A percentile compares a stretch with the other conserved stretches of the same genome.
Evolutionary conservation across 2,113 vertebrate species (phyloP).

Genomic region (Grammomys dolichurus): DNA sequence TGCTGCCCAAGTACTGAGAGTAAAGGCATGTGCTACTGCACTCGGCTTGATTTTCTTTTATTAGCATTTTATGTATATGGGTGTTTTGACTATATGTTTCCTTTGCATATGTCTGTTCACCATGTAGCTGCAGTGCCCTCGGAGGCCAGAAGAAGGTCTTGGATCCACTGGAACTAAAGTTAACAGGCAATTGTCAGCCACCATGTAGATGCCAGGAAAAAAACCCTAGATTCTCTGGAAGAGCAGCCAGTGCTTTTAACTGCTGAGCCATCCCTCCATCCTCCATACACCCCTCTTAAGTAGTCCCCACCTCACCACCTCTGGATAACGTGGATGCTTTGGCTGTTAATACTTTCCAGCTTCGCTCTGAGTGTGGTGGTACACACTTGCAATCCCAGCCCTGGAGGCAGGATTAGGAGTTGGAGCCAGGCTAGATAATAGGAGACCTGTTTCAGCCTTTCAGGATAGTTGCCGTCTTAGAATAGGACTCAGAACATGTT

Average conservation of each 20-base stretch:
- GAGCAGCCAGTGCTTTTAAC: background rate
- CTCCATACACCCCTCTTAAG: background rate
- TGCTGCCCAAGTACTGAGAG: background rate
- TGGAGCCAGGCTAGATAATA: background rate
- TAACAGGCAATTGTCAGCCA: background rate
- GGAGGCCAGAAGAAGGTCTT: background rate
- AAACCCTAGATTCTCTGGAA: background rate
- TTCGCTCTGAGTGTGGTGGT: background rate
- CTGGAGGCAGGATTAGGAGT: background rate
- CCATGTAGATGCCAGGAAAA: background rate
- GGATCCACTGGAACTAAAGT: background rate
- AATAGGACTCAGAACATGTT: background rate
- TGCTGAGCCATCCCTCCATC: background rate
- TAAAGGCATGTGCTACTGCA: background rate
- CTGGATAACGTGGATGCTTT: background rate
- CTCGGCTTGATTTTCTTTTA: background rate
- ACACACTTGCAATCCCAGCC: background rate
- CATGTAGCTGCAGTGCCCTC: background rate
- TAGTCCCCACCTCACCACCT: background rate
- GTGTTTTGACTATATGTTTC: background rate
- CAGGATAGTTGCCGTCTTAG: background rate
- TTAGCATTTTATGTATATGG: background rate
- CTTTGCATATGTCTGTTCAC: background rate
- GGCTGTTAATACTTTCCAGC: background rate
- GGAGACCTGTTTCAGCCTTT: slow-evolving; percentile 40